Percentiles rank a stretch among this genome's conserved stretches.
Conservation (phyloP, 2,113 vertebrate genomes). For the Myotis lucifugus region DNA sequence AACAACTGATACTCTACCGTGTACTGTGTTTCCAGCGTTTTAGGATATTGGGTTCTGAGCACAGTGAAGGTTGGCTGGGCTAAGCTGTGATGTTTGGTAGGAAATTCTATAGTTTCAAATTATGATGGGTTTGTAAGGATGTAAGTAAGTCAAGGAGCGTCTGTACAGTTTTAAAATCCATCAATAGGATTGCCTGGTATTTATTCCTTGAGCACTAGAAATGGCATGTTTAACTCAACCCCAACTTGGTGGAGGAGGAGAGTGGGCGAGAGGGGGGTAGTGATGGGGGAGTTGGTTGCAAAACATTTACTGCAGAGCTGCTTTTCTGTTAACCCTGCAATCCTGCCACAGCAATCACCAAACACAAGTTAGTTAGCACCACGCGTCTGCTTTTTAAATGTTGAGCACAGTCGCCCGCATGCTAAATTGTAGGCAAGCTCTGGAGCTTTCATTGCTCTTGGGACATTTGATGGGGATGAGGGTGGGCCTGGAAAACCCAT, state of each 20-base stretch:
- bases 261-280: accelerated
- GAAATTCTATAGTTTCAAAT: background rate
- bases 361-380: background rate
- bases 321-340: background rate
- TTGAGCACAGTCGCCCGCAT: background rate
- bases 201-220: background rate
- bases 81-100: background rate
- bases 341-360: background rate
- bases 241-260: background rate
- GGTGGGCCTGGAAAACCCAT: background rate
- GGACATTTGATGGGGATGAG: background rate
- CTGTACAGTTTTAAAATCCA: background rate
- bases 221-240: background rate
- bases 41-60: background rate
- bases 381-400: background rate
- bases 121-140: background rate
- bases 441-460: background rate
- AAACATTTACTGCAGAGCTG: background rate
- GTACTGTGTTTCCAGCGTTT: background rate
- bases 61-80: background rate
- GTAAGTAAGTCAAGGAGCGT: background rate
- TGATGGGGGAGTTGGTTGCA: background rate
- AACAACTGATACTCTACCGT: background rate
- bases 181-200: background rate
- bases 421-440: background rate